Evolutionary conservation across 92 coral and sea anemone genomes (phyloP), one percentile per base, ranked within the genome.

Genomic region (Parazoanthus swiftii): DNA sequence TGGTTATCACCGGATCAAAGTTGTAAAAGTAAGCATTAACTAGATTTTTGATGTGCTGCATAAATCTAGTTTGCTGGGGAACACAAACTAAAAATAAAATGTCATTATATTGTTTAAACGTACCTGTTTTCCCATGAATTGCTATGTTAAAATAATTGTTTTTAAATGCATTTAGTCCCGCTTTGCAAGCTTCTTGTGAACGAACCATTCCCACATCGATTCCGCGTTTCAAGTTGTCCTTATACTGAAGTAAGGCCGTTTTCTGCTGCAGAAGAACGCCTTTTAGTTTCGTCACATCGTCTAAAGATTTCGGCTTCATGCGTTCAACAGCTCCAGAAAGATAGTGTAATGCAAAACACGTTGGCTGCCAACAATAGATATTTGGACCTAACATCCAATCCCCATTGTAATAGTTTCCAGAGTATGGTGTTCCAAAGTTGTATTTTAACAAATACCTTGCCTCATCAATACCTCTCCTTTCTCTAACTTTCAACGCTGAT

Each of bases 171-270:
- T 77, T 74, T 16, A 95, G 74, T 0, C 98, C 99, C 21, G 95
- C 96, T 74, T 74, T 88, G 84, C 99, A 96, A 25, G 95, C 92
- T 58, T 75, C 84, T 25, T 54, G 82, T 8, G 98, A 89, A 8
- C 99, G 98, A 14, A 97, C 96, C 98, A 97, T 97, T 13, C 99
- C 99, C 2, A 89, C 43, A 14, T 63, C 88, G 8, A 97, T 95
- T 9, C 99, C 99, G 38, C 91, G 83, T 54, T 88, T 85, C 83
- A 97, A 91, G 81, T 97, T 97, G 43, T 93, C 91, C 79, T 67
- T 86, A 77, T 93, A 95, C 83, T 92, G 95, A 35, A 85, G 86
- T 44, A 95, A 80, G 0, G 94, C 90, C 2, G 79, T 74, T 23
- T 90, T 91, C 51, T 90, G 91, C 50, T 59, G 80, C 76, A 63